Conservation (phyloP, 2,113 vertebrate genomes). For the Casuarius casuarius region DNA sequence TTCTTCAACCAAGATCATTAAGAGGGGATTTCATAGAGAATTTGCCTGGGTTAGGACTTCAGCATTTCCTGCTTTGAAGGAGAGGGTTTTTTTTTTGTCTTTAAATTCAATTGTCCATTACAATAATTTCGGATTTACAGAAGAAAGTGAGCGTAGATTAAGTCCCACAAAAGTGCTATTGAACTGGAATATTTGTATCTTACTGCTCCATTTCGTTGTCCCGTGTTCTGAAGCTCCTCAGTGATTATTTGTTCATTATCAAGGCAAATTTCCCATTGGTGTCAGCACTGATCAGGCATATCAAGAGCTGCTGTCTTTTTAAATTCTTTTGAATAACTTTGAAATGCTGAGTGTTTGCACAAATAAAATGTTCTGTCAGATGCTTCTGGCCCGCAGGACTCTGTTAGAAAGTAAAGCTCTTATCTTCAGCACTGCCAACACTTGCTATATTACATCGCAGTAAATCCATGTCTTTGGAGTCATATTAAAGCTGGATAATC, state of each 20-base stretch:
- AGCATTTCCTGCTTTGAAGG: background rate
- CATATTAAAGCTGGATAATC: background rate
- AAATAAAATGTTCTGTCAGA: slow-evolving; percentile 70
- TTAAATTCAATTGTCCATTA: background rate
- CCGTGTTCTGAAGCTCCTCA: background rate
- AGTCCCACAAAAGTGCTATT: background rate
- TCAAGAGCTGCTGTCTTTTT: background rate
- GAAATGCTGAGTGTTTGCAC: slow-evolving; percentile 50
- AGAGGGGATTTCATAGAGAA: background rate
- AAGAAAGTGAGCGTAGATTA: background rate
- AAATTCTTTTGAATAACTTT: slow-evolving; percentile 10
- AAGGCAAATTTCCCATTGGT: background rate
- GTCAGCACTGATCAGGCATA: background rate
- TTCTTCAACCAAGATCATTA: background rate
- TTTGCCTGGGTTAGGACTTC: background rate
- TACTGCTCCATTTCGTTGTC: background rate
- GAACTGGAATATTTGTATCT: background rate
- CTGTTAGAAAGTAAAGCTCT: slow-evolving; percentile 54
- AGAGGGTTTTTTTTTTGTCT: background rate
- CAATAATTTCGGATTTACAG: background rate
- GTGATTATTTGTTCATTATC: background rate
- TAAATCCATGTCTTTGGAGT: background rate
- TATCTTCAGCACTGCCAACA: background rate
- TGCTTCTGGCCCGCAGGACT: slow-evolving; percentile 63
- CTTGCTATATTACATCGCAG: background rate